Evolutionary conservation across 2,113 vertebrate species (phyloP).

Genomic region (Circaetus gallicus): DNA sequence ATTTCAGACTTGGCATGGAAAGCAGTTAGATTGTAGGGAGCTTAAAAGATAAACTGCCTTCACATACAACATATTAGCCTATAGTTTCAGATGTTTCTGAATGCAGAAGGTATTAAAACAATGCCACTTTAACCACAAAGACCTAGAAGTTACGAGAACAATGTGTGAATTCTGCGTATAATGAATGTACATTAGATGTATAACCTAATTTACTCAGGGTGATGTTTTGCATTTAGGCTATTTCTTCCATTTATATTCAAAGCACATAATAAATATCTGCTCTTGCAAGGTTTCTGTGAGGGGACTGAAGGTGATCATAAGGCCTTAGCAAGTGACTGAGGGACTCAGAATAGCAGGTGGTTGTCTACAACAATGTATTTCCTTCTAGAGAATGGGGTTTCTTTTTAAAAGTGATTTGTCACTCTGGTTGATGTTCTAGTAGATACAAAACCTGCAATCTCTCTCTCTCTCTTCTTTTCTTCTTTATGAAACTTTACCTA

Average conservation of each 20-base stretch:
- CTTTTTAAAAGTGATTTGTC: background rate
- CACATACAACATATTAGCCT: background rate
- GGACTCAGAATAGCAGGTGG: background rate
- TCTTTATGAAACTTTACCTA: background rate
- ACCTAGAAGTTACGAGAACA: background rate
- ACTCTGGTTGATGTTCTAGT: background rate
- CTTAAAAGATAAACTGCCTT: constrained; percentile 4
- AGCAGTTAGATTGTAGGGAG: background rate
- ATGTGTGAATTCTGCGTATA: background rate
- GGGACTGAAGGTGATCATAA: background rate
- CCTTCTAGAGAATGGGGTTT: background rate
- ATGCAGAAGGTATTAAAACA: background rate
- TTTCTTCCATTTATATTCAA: background rate
- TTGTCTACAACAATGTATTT: background rate
- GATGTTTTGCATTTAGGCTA: background rate
- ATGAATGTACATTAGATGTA: background rate
- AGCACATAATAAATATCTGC: background rate
- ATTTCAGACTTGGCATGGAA: background rate
- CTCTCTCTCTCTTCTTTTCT: background rate
- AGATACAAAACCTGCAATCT: background rate
- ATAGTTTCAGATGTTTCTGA: background rate
- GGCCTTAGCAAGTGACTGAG: background rate
- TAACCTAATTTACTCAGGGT: background rate
- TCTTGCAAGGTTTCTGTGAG: background rate
- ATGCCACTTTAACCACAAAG: background rate